Conservation (phyloP, 23 tunicate species). For the Oikopleura albicans region DNA sequence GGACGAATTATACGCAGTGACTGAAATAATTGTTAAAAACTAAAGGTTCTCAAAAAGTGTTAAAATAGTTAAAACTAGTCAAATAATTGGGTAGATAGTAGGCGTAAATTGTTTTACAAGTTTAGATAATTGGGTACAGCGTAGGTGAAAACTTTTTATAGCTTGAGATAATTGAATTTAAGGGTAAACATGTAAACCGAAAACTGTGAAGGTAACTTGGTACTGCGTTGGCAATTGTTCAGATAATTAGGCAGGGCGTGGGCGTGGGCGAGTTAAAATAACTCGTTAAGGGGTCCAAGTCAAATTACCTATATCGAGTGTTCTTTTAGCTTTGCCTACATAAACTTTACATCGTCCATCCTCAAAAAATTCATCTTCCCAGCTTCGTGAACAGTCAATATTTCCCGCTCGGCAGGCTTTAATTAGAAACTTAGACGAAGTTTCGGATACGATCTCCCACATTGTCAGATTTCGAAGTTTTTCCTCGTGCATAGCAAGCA, state of each 20-base stretch:
- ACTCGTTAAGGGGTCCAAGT: no score
- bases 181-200: no score
- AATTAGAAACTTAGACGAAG: neutral
- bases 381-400: neutral
- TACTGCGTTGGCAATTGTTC: no score
- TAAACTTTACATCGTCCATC: neutral
- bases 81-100: no score
- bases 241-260: no score
- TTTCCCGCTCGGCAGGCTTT: neutral
- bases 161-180: no score
- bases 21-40: neutral
- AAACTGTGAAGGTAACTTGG: no score
- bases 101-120: no score
- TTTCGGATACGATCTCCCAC: neutral
- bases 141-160: no score
- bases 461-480: neutral
- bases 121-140: no score
- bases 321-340: neutral
- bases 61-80: no score
- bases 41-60: neutral
- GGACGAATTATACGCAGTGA: neutral
- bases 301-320: slow-evolving; percentile 8
- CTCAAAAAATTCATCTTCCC: neutral
- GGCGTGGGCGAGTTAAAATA: no score
- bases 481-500: neutral